These are phyloP conservation scores for Dorcus parallelipipedus DNA, from an alignment of 2,888 invertebrate genomes.

Conservation along the genomic window DNA sequence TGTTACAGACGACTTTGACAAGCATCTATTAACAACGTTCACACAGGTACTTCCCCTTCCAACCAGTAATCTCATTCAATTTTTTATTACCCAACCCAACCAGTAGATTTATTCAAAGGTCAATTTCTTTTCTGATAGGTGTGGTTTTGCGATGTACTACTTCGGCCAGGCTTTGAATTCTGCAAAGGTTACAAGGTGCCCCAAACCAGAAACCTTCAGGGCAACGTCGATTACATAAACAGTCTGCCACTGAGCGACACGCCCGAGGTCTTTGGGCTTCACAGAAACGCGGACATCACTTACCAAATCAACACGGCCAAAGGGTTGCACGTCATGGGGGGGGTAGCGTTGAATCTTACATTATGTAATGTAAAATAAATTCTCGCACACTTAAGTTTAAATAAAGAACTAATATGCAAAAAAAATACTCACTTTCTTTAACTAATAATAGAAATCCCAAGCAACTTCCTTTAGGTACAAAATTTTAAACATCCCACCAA, in stretches of 20 bases:
- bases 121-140: constrained; percentile 47
- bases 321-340: constrained; percentile 48
- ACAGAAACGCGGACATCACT: constrained; percentile 94
- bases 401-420: too few relatives aligned
- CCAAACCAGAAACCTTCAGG: constrained; percentile 72
- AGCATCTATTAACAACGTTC: constrained; percentile 87
- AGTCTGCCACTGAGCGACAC: constrained; percentile 81
- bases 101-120: not conserved
- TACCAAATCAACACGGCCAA: constrained; percentile 96
- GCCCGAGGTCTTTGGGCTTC: constrained; percentile 95
- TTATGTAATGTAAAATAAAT: constrained; percentile 92
- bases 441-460: too few relatives aligned
- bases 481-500: too few relatives aligned
- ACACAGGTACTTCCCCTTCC: constrained; percentile 55
- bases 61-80: not conserved
- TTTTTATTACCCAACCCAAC: not conserved
- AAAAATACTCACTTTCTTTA: too few relatives aligned
- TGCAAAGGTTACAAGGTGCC: constrained; percentile 92
- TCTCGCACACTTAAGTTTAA: too few relatives aligned
- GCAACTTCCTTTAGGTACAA: too few relatives aligned
- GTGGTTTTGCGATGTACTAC: constrained; percentile 90
- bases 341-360: constrained; percentile 33
- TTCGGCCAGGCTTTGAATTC: constrained; percentile 88
- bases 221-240: constrained; percentile 84
- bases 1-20: constrained; percentile 97